These are phyloP conservation scores for Synanthedon vespiformis DNA, from an alignment of 2,888 invertebrate genomes.

Conservation along the genomic window DNA sequence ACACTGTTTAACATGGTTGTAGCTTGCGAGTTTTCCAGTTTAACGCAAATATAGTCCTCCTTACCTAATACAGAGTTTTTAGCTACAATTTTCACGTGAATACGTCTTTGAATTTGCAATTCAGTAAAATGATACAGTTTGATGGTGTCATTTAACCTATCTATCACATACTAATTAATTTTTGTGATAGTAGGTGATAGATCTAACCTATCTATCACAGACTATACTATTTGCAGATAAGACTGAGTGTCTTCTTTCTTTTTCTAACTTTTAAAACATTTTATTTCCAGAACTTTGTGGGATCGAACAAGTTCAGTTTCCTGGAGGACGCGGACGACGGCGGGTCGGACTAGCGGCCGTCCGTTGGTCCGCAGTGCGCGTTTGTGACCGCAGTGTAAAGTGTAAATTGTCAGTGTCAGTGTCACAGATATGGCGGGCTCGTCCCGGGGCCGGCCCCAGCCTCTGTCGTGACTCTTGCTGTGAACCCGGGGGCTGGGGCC, in stretches of 20 bases:
- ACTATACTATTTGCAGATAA: too few species aligned
- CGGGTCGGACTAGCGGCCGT: constrained; percentile 48
- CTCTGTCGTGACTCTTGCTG: constrained; percentile 25
- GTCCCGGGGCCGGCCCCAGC: constrained; percentile 56
- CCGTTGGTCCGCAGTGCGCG: constrained; percentile 36
- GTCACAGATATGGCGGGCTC: constrained; percentile 40
- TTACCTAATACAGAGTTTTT: too few species aligned
- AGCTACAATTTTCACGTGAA: too few species aligned
- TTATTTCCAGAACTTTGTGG: constrained; percentile 76
- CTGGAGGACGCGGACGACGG: constrained; percentile 75
- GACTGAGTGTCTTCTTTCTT: background rate
- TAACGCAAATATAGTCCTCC: too few species aligned
- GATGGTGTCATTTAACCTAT: background rate
- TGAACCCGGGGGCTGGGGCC: constrained; percentile 51
- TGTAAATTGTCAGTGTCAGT: constrained; percentile 55
- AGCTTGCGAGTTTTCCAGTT: too few species aligned
- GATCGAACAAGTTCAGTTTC: constrained; percentile 82
- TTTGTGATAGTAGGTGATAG: too few species aligned
- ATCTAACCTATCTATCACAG: background rate
- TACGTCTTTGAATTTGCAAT: too few species aligned
- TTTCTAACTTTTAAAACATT: constrained; percentile 4
- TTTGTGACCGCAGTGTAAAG: constrained; percentile 61
- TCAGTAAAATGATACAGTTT: background rate
- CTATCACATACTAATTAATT: background rate
- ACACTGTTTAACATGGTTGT: too few species aligned